A percentile compares a stretch with the other conserved stretches of the same genome.
Conservation (phyloP, 1,140 invertebrate genomes). For the Orchestia grillus region DNA sequence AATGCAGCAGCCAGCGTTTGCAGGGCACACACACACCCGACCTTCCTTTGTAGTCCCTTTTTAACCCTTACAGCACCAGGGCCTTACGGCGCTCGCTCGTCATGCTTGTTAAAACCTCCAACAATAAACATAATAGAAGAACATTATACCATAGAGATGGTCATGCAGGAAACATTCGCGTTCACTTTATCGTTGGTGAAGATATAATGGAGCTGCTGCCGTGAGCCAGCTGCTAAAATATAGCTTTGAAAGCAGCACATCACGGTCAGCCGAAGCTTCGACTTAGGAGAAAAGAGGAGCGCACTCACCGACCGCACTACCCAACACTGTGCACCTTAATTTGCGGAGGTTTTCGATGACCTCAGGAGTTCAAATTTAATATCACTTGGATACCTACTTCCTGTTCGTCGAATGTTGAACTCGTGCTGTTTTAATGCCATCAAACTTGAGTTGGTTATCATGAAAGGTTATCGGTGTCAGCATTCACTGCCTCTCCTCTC, state of each 20-base stretch:
- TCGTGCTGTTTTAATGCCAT: neutral
- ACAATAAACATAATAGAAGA: conserved; percentile 54
- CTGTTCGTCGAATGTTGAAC: neutral
- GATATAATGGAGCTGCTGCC: conserved; percentile 40
- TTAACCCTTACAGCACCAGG: conserved; percentile 18
- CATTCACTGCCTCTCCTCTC: neutral
- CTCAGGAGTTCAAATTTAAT: neutral
- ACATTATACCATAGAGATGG: conserved; percentile 53
- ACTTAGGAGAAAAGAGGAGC: neutral
- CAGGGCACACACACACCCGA: conserved; percentile 26
- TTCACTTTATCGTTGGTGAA: conserved; percentile 39
- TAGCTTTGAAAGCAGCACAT: conserved; percentile 1
- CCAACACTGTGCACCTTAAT: neutral
- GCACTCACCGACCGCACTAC: neutral
- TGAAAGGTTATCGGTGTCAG: neutral
- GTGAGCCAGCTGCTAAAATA: conserved; percentile 55
- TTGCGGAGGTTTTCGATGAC: neutral
- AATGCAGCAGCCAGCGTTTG: conserved; percentile 20
- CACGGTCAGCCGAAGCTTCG: conserved; percentile 31
- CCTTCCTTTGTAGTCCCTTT: conserved; percentile 40
- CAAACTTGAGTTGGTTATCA: neutral
- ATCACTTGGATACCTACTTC: neutral
- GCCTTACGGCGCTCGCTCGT: conserved; percentile 40
- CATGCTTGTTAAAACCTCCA: conserved; percentile 52
- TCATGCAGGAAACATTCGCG: conserved; percentile 52